Evolutionary conservation across 2,888 invertebrate genomes (phyloP).

Genomic region (Lycia hirtaria): DNA sequence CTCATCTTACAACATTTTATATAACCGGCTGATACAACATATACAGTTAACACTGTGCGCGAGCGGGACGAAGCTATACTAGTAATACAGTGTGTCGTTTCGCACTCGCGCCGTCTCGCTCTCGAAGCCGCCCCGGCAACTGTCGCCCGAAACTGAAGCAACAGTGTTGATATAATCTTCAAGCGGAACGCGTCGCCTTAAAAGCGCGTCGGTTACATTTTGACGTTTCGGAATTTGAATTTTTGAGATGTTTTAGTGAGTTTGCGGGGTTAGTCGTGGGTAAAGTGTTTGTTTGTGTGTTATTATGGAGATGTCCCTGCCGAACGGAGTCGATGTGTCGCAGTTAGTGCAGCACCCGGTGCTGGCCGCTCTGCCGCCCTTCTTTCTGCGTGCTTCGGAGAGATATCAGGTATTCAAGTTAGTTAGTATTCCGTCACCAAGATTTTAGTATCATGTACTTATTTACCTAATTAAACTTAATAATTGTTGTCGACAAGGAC

Average conservation of each 20-base stretch:
- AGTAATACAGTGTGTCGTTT: conserved; percentile 79
- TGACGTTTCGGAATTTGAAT: conserved; percentile 35
- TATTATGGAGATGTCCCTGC: conserved; percentile 90
- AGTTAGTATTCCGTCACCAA: conserved; percentile 29
- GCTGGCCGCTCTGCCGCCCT: conserved; percentile 93
- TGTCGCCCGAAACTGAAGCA: conserved; percentile 77
- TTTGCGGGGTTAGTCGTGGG: conserved; percentile 32
- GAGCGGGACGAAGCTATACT: conserved; percentile 67
- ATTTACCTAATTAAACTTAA: not conserved
- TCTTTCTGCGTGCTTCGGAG: conserved; percentile 94
- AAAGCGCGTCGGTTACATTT: conserved; percentile 24
- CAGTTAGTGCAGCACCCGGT: conserved; percentile 95
- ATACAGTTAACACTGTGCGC: conserved; percentile 80
- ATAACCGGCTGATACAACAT: conserved; percentile 85
- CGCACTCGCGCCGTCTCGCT: conserved; percentile 66
- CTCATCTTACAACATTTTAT: conserved; percentile 83
- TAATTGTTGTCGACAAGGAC: too few species aligned
- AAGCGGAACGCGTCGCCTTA: conserved; percentile 59
- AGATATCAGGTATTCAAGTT: conserved; percentile 89
- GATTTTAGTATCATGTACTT: conserved; percentile 25
- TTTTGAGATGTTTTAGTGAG: conserved; percentile 36
- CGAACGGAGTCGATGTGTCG: conserved; percentile 94
- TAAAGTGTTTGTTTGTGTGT: conserved; percentile 22
- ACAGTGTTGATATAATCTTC: conserved; percentile 76
- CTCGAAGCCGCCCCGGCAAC: conserved; percentile 62